Percentiles rank a stretch among this genome's conserved stretches.
Conservation (phyloP, 2,797 vertebrate genomes). For the Aulostomus chinensis region DNA sequence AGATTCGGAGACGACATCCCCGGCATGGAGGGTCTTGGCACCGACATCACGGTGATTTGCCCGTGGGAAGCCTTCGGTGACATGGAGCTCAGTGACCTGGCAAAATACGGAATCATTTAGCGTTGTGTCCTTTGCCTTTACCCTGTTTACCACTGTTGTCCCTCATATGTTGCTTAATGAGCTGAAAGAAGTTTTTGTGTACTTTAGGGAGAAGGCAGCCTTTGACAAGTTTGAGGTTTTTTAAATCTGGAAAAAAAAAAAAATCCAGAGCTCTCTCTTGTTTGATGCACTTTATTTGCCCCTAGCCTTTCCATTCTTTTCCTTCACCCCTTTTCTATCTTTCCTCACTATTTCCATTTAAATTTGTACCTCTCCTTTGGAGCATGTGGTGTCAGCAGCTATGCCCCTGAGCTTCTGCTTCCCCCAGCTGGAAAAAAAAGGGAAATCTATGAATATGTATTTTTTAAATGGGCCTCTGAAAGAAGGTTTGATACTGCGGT, state of each 20-base stretch:
- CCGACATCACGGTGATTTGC: conserved; percentile 86
- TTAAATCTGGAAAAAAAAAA: conserved; percentile 13
- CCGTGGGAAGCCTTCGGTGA: conserved; percentile 88
- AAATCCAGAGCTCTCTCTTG: conserved; percentile 5
- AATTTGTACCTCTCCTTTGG: neutral
- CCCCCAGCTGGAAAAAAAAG: neutral
- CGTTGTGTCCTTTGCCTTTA: neutral
- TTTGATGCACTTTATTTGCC: conserved; percentile 36
- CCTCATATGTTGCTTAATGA: conserved; percentile 1
- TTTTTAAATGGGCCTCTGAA: too few species aligned
- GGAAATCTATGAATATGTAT: neutral
- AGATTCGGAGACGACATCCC: conserved; percentile 98
- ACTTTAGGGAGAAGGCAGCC: conserved; percentile 16
- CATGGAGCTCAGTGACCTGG: conserved; percentile 79
- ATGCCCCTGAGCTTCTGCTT: neutral
- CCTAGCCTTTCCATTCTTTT: neutral
- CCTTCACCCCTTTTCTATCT: neutral
- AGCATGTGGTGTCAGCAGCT: conserved; percentile 2
- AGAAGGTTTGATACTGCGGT: conserved; percentile 13
- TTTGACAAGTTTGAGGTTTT: conserved; percentile 30
- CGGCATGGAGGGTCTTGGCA: conserved; percentile 96
- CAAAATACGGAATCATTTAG: conserved; percentile 80
- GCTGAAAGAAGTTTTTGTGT: neutral
- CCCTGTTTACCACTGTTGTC: neutral
- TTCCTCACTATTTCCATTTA: neutral